Evolutionary conservation across 2,797 vertebrate genomes (phyloP).

Genomic region (Synanceia verrucosa): DNA sequence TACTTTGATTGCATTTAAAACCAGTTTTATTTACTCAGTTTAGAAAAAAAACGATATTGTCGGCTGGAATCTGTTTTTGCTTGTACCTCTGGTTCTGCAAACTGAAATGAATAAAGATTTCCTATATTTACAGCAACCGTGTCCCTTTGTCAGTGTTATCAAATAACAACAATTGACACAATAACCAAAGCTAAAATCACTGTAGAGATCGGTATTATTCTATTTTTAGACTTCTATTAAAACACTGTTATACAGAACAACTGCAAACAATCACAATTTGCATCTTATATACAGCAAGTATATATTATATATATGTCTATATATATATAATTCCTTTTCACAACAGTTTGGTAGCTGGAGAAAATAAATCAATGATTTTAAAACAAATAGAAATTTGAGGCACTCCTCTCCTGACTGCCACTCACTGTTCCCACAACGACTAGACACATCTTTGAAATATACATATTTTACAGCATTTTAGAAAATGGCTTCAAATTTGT

Average conservation of each 20-base stretch:
- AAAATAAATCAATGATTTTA: conserved; percentile 77
- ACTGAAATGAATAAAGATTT: conserved; percentile 57
- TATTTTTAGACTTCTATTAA: conserved; percentile 90
- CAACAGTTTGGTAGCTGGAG: conserved; percentile 87
- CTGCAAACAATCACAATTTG: conserved; percentile 94
- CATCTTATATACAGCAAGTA: conserved; percentile 93
- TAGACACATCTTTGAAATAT: conserved; percentile 82
- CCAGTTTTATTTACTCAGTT: conserved; percentile 34
- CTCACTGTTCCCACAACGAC: conserved; percentile 77
- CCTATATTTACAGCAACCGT: conserved; percentile 27
- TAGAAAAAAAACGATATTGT: conserved; percentile 11
- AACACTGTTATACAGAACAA: conserved; percentile 97
- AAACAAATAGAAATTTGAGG: conserved; percentile 78
- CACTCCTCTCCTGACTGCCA: conserved; percentile 73
- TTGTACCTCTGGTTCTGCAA: conserved; percentile 38
- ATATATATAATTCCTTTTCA: conserved; percentile 77
- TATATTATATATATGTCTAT: conserved; percentile 36
- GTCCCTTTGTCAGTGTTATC: conserved; percentile 33
- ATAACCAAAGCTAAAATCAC: conserved; percentile 62
- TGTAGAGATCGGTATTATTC: conserved; percentile 71
- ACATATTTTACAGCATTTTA: conserved; percentile 86
- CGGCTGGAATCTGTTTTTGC: conserved; percentile 14
- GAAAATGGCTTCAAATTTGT: conserved; percentile 84
- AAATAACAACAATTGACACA: conserved; percentile 48
- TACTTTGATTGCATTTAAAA: conserved; percentile 38